Percentiles rank a stretch among this genome's conserved stretches.
Conservation (phyloP, 2,113 vertebrate species). For the Hippopotamus amphibius region DNA sequence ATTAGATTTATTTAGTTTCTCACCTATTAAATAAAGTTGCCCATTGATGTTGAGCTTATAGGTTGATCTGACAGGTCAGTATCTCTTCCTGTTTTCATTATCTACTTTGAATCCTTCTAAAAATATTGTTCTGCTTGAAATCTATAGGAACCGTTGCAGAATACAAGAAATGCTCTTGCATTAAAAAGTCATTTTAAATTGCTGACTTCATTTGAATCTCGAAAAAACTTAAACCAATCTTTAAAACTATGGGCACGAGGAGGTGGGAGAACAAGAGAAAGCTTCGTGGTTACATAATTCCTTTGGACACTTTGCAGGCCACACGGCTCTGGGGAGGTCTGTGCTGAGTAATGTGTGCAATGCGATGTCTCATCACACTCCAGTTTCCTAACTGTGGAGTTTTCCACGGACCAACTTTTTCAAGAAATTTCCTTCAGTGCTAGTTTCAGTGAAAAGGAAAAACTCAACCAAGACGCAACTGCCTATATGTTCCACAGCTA, state of each 20-base stretch:
- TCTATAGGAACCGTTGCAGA: slow-evolving; percentile 68
- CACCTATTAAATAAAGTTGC: slow-evolving; percentile 79
- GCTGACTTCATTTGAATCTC: not conserved
- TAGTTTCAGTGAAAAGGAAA: not conserved
- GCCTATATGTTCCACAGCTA: not conserved
- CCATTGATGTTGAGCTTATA: slow-evolving; percentile 79
- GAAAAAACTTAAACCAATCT: not conserved
- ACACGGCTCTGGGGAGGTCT: not conserved
- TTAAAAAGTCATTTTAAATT: slow-evolving; percentile 34
- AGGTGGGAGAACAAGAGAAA: not conserved
- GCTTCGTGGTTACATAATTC: not conserved
- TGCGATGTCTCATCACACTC: not conserved
- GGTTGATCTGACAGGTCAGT: slow-evolving; percentile 60
- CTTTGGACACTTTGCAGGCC: not conserved
- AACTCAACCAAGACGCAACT: not conserved
- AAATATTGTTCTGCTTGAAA: slow-evolving; percentile 77
- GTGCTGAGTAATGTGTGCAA: not conserved
- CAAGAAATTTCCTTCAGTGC: not conserved
- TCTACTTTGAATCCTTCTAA: slow-evolving; percentile 41
- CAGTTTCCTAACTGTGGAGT: not conserved
- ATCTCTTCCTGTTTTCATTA: slow-evolving; percentile 70
- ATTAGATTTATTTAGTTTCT: slow-evolving; percentile 75
- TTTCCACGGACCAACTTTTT: not conserved
- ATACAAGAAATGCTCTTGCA: slow-evolving; percentile 36
- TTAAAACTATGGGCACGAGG: not conserved